Evolutionary conservation across 2,113 vertebrate genomes (phyloP).

Genomic region (Meriones unguiculatus): DNA sequence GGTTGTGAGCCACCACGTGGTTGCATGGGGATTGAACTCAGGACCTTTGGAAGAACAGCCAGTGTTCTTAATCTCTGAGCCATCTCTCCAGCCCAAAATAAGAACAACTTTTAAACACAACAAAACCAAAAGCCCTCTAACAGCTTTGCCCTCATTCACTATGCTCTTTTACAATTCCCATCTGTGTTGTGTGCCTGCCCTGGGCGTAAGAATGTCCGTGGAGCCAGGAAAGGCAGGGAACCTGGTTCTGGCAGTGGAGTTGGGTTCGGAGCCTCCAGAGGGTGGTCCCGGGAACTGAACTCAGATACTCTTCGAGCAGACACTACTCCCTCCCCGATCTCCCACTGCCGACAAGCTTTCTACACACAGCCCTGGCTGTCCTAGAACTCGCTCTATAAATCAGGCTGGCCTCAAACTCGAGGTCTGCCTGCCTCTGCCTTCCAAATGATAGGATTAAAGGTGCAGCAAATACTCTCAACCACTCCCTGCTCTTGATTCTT

Average conservation of each 20-base stretch:
- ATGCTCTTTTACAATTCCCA: background rate
- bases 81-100: background rate
- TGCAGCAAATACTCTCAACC: background rate
- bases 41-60: too few relatives aligned
- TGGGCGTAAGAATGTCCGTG: too few relatives aligned
- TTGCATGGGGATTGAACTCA: too few relatives aligned
- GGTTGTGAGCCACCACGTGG: too few relatives aligned
- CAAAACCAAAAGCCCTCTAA: background rate
- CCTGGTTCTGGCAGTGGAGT: background rate
- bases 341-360: background rate
- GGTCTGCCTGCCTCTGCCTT: background rate
- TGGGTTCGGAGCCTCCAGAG: background rate
- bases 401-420: background rate
- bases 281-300: background rate
- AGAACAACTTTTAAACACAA: background rate
- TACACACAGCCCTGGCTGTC: background rate
- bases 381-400: background rate
- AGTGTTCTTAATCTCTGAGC: too few relatives aligned
- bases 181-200: background rate
- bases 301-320: background rate
- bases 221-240: background rate
- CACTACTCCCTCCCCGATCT: background rate
- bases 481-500: background rate
- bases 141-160: background rate
- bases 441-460: background rate